phyloP scores from a whole-genome alignment of 2,113 vertebrate genomes.

The Chroicocephalus ridibundus region DNA sequence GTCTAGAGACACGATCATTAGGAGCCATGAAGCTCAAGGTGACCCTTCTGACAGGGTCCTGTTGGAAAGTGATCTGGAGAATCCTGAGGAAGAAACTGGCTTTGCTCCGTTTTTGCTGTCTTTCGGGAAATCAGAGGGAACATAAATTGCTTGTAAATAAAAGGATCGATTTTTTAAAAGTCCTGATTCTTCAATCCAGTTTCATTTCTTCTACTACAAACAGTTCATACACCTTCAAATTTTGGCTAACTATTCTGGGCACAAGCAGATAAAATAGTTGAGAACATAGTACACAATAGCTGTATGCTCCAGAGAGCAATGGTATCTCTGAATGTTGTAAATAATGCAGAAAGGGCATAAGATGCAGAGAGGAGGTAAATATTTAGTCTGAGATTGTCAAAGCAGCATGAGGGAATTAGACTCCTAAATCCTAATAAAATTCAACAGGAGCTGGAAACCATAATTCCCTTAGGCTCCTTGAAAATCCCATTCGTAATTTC shows the following conservation, averaged over 20 bases:
- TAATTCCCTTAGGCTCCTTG: not conserved
- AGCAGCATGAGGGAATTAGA: conserved; percentile 9
- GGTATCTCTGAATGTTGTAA: not conserved
- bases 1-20: not conserved
- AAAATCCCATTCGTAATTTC: conserved; percentile 25
- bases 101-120: not conserved
- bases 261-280: not conserved
- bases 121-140: not conserved
- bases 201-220: not conserved
- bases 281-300: not conserved
- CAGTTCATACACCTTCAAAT: not conserved
- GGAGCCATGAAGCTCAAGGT: not conserved
- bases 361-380: conserved; percentile 42
- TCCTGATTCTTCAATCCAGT: not conserved
- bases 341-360: conserved; percentile 27
- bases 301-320: not conserved
- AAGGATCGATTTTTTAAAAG: not conserved
- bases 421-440: conserved; percentile 29
- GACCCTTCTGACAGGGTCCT: not conserved
- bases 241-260: not conserved
- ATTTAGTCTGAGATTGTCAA: conserved; percentile 37
- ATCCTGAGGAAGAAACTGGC: not conserved
- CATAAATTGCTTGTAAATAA: not conserved
- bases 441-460: not conserved
- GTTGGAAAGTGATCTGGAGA: not conserved